These are phyloP conservation scores for Eristalis intricaria DNA, from an alignment of 2,888 invertebrate species.

Conservation along the genomic window DNA sequence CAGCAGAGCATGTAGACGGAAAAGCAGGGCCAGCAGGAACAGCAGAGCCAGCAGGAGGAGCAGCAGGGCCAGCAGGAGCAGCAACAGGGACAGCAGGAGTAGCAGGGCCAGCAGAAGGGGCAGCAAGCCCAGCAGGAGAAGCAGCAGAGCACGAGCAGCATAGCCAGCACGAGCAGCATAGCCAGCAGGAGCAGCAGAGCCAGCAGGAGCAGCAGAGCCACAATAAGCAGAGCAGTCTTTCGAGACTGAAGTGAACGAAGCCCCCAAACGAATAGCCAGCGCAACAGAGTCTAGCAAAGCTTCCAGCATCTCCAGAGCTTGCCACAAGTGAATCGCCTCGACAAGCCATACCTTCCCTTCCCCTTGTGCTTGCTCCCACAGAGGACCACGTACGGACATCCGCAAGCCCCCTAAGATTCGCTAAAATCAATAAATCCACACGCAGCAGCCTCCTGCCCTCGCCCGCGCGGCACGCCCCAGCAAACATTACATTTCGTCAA, in stretches of 20 bases:
- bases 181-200: not conserved
- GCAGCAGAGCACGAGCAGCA: not conserved
- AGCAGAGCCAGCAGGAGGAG: not conserved
- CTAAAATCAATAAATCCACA: not conserved
- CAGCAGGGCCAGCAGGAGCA: not conserved
- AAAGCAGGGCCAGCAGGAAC: not conserved
- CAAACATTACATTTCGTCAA: not conserved
- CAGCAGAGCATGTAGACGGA: not conserved
- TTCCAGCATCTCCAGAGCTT: no score
- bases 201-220: not conserved
- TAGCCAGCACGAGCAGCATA: not conserved
- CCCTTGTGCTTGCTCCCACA: not conserved
- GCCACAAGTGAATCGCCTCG: no score
- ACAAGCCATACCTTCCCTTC: not conserved
- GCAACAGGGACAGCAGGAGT: not conserved
- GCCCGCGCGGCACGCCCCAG: not conserved
- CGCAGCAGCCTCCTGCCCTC: not conserved
- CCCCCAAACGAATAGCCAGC: no score
- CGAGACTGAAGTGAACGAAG: not conserved
- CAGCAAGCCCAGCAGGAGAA: not conserved
- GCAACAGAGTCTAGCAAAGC: no score
- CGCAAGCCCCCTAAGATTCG: not conserved
- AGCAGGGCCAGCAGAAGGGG: not conserved
- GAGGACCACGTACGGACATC: not conserved
- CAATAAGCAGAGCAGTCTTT: no score